These are phyloP conservation scores for Drosophila paracracens DNA, from an alignment of 2,888 invertebrate genomes.

Conservation along the genomic window DNA sequence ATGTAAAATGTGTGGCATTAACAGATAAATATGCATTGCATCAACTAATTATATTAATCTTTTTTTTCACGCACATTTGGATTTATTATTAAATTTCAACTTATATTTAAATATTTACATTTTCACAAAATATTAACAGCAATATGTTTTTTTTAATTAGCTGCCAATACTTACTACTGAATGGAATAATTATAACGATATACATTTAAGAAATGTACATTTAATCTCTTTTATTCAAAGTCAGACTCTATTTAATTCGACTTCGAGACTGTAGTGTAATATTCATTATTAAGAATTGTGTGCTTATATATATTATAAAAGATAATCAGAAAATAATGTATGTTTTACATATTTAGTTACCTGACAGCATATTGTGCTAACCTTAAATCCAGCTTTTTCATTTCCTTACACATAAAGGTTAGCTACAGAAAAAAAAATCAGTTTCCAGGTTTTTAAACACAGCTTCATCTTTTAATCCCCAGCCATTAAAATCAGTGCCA, in stretches of 20 bases:
- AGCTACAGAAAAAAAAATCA: slow-evolving; percentile 30
- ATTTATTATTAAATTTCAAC: neutral
- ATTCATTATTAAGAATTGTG: neutral
- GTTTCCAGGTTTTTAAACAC: slow-evolving; percentile 69
- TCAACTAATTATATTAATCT: neutral
- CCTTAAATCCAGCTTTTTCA: neutral
- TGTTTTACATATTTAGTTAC: neutral
- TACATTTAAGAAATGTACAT: neutral
- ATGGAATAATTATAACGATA: neutral
- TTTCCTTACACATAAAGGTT: slow-evolving; percentile 26
- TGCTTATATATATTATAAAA: neutral
- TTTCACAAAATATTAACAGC: neutral
- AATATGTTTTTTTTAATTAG: neutral
- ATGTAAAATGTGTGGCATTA: neutral
- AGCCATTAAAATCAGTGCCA: slow-evolving; percentile 47
- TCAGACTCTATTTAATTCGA: neutral
- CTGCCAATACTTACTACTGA: neutral
- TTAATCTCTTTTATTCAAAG: neutral
- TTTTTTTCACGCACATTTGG: neutral
- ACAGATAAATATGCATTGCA: neutral
- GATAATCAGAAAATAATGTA: neutral
- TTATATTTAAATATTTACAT: neutral
- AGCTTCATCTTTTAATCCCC: slow-evolving; percentile 33
- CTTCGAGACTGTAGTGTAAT: neutral
- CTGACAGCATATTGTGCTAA: neutral